Conservation (phyloP, 2,113 vertebrate genomes). For the Neodon shergylaensis region DNA sequence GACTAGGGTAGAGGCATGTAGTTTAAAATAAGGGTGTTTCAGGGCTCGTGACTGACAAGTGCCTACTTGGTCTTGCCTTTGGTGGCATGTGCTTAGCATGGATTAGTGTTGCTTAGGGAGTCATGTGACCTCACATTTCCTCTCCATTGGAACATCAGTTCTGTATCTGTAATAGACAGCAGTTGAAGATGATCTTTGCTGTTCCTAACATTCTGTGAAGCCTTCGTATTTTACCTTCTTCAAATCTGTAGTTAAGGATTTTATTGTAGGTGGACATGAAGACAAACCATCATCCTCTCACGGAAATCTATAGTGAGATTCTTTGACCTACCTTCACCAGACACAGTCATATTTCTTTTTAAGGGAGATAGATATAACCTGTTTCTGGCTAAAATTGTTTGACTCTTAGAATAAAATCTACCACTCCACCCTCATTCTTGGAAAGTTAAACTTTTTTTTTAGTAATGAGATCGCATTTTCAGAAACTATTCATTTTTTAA, state of each 20-base stretch:
- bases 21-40: not conserved
- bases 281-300: constrained; percentile 44
- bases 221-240: constrained; percentile 27
- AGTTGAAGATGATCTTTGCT: constrained; percentile 26
- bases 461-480: constrained; percentile 50
- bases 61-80: not conserved
- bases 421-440: not conserved
- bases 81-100: not conserved
- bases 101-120: not conserved
- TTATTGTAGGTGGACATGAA: constrained; percentile 38
- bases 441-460: constrained; percentile 56
- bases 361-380: not conserved
- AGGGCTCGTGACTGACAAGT: not conserved
- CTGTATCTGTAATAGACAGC: not conserved
- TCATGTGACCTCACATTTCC: not conserved
- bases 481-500: constrained; percentile 36
- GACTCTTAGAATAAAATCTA: constrained; percentile 42
- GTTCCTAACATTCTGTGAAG: constrained; percentile 38
- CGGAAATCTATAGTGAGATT: constrained; percentile 32
- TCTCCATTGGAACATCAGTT: not conserved
- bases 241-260: constrained; percentile 45
- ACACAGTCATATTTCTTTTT: constrained; percentile 22
- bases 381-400: constrained; percentile 54
- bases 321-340: constrained; percentile 13
- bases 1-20: not conserved